Evolutionary conservation across 2,113 vertebrate genomes (phyloP), one percentile per base, ranked within the genome.

Genomic region (Ciconia stormi): DNA sequence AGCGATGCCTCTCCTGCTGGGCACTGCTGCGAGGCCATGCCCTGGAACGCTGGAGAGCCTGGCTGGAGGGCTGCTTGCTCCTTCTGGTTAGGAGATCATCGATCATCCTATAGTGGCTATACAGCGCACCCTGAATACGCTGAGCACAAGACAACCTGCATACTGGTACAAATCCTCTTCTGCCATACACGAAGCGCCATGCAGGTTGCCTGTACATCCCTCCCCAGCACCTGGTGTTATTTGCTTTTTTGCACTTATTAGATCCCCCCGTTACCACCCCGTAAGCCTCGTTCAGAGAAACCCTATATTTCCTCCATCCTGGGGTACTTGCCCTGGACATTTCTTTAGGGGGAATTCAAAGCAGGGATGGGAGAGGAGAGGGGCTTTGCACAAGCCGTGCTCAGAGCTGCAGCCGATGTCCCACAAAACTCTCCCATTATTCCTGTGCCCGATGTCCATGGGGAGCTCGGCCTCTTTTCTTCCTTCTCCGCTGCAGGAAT

Each of bases 401-500:
- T 89, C 81, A 27, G 95, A 66, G 42, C 93, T 44, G 76, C 10
- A 2, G 18, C 55, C 4, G 0, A 38, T 4, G n/a, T 88, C 85
- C 79, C 62, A 12, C 58, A 88, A 49, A 88, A 40, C 90, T 82
- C 63, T 81, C 82, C 78, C 62, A 1, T 82, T 76, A 91, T 82
- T 63, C 74, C 38, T 0, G 1, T 36, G 61, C 58, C 61, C 2
- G 14, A 42, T 25, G 62, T 79, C 90, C 85, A 0, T 6, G 44
- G 89, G 85, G 83, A 94, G 9, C 80, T 93, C 50, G 16, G 66
- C 26, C 29, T 93, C 53, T 81, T 94, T 83, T 92, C 80, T 94
- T 88, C 76, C 58, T 34, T 70, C 86, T 53, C 46, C 0, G 1
- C 86, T 8, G 67, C 82, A 86, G 69, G 59, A 89, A 36, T 83